These are phyloP conservation scores for Protobothrops flavoviridis DNA, from an alignment of 2,113 vertebrate genomes.

Conservation along the genomic window DNA sequence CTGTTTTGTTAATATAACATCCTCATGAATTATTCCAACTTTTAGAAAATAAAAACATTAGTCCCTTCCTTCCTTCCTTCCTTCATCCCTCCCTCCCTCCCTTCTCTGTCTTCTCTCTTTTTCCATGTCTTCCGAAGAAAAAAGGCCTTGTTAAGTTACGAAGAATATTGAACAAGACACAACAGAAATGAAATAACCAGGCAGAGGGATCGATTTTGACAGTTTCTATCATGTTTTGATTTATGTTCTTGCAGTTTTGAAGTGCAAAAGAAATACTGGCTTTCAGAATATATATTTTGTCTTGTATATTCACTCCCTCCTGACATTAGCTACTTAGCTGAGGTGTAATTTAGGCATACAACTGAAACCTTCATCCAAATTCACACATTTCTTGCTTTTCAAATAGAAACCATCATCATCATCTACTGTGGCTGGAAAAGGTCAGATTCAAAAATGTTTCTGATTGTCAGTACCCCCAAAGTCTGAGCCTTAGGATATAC, in stretches of 20 bases:
- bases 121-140: constrained; percentile 63
- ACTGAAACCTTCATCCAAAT: constrained; percentile 1
- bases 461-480: background rate
- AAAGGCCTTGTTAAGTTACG: constrained; percentile 59
- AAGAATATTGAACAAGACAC: constrained; percentile 51
- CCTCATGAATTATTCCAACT: constrained; percentile 68
- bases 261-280: constrained; percentile 44
- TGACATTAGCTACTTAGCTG: constrained; percentile 44
- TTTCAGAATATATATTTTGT: constrained; percentile 56
- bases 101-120: constrained; percentile 52
- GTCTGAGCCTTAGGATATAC: background rate
- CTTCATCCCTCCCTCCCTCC: constrained; percentile 29
- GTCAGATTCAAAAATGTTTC: constrained; percentile 17
- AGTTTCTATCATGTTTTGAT: constrained; percentile 62
- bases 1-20: constrained; percentile 62
- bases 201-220: constrained; percentile 47
- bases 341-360: constrained; percentile 61
- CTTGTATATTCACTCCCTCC: constrained; percentile 9
- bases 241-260: constrained; percentile 58
- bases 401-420: background rate
- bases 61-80: constrained; percentile 11
- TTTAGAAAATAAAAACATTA: constrained; percentile 67
- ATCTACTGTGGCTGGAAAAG: background rate
- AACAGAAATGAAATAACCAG: constrained; percentile 50
- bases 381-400: constrained; percentile 9